Evolutionary conservation across 2,797 vertebrate species (phyloP), one percentile per base, ranked within the genome.

Genomic region (Limnodromus scolopaceus): DNA sequence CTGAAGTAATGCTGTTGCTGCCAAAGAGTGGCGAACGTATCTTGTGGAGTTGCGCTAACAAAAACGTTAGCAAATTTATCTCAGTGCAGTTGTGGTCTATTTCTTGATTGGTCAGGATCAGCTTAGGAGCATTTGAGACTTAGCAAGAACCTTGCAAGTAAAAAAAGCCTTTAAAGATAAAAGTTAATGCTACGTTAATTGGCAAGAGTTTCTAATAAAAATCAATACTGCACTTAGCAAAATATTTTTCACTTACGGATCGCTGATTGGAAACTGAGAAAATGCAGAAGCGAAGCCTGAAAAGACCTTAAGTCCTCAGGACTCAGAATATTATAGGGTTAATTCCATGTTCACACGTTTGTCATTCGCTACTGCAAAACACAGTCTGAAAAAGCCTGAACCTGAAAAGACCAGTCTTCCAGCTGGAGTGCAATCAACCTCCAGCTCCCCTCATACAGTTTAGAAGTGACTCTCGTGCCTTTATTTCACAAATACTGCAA

Each of bases 11-110:
- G 13, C 12, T 34, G 34, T 12, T 75, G 23, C 24, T 61, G 19
- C 36, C 25, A 41, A 84, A 54, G 3, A 45, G 20, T 6, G 86
- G 38, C 23, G 84, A 92, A 78, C 2, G 3, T 11, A 6, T 11
- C n/a, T 58, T 54, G 19, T 5, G 14, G 8, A 75, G 57, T 1
- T 68, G 53, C 0, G 0, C 70, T 82, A 49, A n/a, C 13, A 57
- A 89, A 91, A 82, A 36, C 6, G 2, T 32, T 69, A 46, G 30
- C 24, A 88, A 90, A 72, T 9, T 13, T 7, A 68, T 27, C 41
- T 43, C 49, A 41, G 0, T 12, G 45, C 24, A 49, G 38, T 34
- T 1, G 0, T 18, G 28, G 11, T 16, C 18, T 58, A 13, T 58
- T 83, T 74, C 23, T 64, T n/a, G 23, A 32, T 65, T 61, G 3